Evolutionary conservation across 2,888 invertebrate species (phyloP), one percentile per base, ranked within the genome.

Genomic region (Noctuana brunneofusca): DNA sequence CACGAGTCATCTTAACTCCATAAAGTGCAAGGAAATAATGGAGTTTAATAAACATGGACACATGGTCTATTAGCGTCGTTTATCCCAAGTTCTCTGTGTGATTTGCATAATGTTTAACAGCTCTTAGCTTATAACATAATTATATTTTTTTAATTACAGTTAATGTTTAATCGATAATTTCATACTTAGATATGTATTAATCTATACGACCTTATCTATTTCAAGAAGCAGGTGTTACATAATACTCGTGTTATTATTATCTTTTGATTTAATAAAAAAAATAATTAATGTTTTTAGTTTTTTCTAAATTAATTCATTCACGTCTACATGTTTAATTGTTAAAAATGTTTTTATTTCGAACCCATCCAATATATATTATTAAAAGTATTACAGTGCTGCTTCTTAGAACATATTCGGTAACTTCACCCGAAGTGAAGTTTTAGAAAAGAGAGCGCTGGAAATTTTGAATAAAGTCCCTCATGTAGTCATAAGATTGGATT

Each of bases 401-500:
- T 38, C 16, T n/a, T 2, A 38, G 14, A 16, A 38, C 1, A 16
- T 16, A 16, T 38, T 16, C 16, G 8, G 38, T 6, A 14, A 38
- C n/a, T 16, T 16, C 14, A 38, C 38, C 4, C 3, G 14, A 16
- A 38, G 38, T 16, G 14, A 38, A 38, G 8, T 38, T 38, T 38
- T 38, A n/a, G 8, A 3, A 38, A 16, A 38, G 38, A 6, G 14
- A 8, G 2, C 8, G 41, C 16, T 41, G 8, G n/a, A 49, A 57
- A 16, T 57, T 57, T 48, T 49, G 35, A 48, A 53, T 53, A 30
- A 35, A 35, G 48, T 35, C 30, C 46, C 24, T 49, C 35, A 16
- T 49, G 48, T 32, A 46, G 14, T 49, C 48, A 41, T 11, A n/a
- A 57, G 48, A 57, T 49, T 49, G 32, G 30, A 48, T 54, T 54